Percentiles rank a stretch among this genome's conserved stretches.
Evolutionary conservation across 2,113 vertebrate genomes (phyloP).

Genomic region (Spheniscus mendiculus): DNA sequence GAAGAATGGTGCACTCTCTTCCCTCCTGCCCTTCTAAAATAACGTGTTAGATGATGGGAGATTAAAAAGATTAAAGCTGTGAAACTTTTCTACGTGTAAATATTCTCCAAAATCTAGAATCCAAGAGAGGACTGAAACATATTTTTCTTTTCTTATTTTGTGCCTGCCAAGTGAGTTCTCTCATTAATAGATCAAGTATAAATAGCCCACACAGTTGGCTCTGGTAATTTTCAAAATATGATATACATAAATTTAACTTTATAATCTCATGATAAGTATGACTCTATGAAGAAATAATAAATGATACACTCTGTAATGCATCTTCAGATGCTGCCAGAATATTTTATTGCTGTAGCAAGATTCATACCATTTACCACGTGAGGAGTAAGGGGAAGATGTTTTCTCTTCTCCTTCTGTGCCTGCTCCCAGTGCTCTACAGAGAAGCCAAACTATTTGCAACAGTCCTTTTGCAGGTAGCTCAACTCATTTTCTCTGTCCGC

Average conservation of each 20-base stretch:
- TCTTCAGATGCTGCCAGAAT: slow-evolving; percentile 38
- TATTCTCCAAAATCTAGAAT: slow-evolving; percentile 20
- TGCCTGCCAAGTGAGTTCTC: slow-evolving; percentile 43
- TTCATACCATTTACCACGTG: neutral
- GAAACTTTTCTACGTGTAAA: neutral
- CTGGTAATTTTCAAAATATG: slow-evolving; percentile 67
- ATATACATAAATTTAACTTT: slow-evolving; percentile 78
- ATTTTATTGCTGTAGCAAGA: slow-evolving; percentile 35
- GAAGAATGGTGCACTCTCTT: neutral
- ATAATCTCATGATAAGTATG: slow-evolving; percentile 64
- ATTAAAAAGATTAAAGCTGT: neutral
- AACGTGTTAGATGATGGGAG: neutral
- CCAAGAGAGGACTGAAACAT: slow-evolving; percentile 25
- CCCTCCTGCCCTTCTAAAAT: neutral
- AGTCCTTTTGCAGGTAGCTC: neutral
- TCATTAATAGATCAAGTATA: slow-evolving; percentile 72
- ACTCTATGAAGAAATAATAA: slow-evolving; percentile 66
- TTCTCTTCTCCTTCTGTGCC: neutral
- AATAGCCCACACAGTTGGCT: slow-evolving; percentile 63
- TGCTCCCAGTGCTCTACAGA: neutral
- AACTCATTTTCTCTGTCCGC: neutral
- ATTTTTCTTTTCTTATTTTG: slow-evolving; percentile 63
- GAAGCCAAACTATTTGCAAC: neutral
- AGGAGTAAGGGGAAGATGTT: neutral
- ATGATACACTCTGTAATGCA: slow-evolving; percentile 43